Conservation (phyloP, 2,113 vertebrate genomes). For the Telmatochromis brachygnathus region DNA sequence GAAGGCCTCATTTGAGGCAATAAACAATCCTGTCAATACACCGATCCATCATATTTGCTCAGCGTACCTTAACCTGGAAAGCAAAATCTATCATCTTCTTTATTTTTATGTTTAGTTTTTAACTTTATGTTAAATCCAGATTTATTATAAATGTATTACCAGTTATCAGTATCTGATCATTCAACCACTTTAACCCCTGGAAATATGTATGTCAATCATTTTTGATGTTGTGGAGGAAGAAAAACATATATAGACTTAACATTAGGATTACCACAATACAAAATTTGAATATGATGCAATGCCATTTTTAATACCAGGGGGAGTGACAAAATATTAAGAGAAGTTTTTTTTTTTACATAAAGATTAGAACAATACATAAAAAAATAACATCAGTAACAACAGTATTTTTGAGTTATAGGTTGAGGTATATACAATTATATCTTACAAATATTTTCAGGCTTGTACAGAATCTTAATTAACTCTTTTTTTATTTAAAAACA, state of each 20-base stretch:
- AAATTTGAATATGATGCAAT: background rate
- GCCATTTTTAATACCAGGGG: background rate
- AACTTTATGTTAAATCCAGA: background rate
- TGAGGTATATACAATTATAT: background rate
- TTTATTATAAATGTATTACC: background rate
- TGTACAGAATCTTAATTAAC: background rate
- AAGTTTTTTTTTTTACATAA: background rate
- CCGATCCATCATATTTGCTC: background rate
- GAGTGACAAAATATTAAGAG: background rate
- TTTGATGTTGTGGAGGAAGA: conserved; percentile 1
- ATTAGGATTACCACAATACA: background rate
- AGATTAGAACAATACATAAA: background rate
- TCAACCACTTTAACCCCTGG: background rate
- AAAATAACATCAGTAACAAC: background rate
- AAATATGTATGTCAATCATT: background rate
- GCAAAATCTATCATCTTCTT: background rate
- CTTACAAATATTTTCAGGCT: background rate
- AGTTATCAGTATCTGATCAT: accelerated
- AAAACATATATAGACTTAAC: background rate
- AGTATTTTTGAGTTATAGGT: background rate
- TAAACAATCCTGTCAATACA: background rate
- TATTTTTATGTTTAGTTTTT: background rate
- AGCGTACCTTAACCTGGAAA: background rate
- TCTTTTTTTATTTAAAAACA: background rate
- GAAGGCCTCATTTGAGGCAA: background rate